Evolutionary conservation across 2,113 vertebrate species (phyloP).

Genomic region (Prolemur simus): DNA sequence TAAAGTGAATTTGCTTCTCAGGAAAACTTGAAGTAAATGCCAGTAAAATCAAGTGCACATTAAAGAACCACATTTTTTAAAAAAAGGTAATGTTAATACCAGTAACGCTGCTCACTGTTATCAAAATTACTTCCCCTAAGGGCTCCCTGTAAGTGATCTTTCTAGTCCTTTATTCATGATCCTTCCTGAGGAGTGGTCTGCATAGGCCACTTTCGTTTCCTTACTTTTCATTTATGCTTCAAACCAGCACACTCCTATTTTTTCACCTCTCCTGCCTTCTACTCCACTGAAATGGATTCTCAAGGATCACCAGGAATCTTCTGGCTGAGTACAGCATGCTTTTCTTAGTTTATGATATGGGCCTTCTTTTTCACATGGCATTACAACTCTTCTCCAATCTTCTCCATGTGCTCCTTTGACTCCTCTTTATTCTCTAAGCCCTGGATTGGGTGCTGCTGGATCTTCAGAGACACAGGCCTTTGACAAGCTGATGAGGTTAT

Average conservation of each 20-base stretch:
- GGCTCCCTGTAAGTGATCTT: background rate
- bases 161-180: background rate
- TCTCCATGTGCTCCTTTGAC: background rate
- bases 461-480: background rate
- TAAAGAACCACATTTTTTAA: background rate
- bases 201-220: background rate
- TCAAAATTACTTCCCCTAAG: background rate
- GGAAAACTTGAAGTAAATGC: slow-evolving; percentile 56
- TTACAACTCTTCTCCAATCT: background rate
- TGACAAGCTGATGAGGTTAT: background rate
- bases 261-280: background rate
- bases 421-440: background rate
- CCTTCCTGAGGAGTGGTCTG: background rate
- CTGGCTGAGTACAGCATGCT: background rate
- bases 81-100: background rate
- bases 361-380: background rate
- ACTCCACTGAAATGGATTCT: background rate
- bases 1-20: slow-evolving; percentile 63
- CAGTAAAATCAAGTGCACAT: slow-evolving; percentile 36
- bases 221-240: background rate
- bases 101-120: background rate
- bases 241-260: background rate
- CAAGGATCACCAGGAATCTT: background rate
- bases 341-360: background rate
- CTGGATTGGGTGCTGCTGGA: background rate